These are phyloP conservation scores for Apodemia zela DNA, from an alignment of 2,888 invertebrate species.

Conservation along the genomic window DNA sequence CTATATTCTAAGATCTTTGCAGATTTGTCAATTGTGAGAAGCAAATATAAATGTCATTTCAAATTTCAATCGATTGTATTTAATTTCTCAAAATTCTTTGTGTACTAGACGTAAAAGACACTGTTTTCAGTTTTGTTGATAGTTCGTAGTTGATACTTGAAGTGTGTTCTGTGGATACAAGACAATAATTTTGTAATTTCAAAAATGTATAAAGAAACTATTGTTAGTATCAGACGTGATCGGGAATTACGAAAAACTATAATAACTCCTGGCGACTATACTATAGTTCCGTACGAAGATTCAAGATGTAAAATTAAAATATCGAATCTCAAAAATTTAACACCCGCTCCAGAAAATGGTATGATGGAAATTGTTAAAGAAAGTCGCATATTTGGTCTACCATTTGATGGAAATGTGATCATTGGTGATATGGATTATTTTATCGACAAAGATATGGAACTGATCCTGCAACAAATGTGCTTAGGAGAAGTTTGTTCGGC, in stretches of 20 bases:
- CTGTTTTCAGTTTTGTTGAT: too few species aligned
- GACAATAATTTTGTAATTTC: slow-evolving; percentile 14
- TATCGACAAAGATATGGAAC: slow-evolving; percentile 76
- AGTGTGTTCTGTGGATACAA: not conserved
- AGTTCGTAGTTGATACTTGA: too few species aligned
- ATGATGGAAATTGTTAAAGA: slow-evolving; percentile 50
- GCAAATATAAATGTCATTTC: too few species aligned
- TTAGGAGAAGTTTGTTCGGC: slow-evolving; percentile 64
- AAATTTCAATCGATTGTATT: too few species aligned
- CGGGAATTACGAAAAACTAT: slow-evolving; percentile 61
- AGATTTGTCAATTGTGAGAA: too few species aligned
- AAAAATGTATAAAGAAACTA: slow-evolving; percentile 50
- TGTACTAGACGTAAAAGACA: too few species aligned
- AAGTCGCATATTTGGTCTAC: slow-evolving; percentile 52
- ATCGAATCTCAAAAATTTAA: slow-evolving; percentile 46
- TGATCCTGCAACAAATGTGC: slow-evolving; percentile 77
- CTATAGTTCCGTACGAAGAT: slow-evolving; percentile 66
- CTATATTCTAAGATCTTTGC: too few species aligned
- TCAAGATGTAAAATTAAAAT: slow-evolving; percentile 60
- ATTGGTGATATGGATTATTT: slow-evolving; percentile 72
- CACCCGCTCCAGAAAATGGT: slow-evolving; percentile 42
- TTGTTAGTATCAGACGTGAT: slow-evolving; percentile 53
- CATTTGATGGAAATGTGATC: slow-evolving; percentile 64
- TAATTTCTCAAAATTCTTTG: too few species aligned
- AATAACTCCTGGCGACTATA: slow-evolving; percentile 58